A percentile compares a stretch with the other conserved stretches of the same genome.
phyloP scores from a whole-genome alignment of 2,888 invertebrate genomes.

The Tridacna crocea region DNA sequence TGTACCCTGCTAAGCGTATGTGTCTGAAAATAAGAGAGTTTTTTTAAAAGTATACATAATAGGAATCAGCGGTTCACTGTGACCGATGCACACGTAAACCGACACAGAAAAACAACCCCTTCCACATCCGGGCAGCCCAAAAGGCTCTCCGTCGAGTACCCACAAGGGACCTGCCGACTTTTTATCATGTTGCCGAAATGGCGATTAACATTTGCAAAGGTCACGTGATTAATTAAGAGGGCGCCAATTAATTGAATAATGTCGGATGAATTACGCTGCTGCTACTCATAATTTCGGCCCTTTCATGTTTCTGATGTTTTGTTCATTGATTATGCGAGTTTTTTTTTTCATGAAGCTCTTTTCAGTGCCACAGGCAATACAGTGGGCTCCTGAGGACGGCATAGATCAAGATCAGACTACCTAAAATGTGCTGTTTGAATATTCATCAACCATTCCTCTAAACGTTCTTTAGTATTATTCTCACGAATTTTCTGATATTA shows the following conservation, averaged over 20 bases:
- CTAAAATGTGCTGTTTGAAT: background rate
- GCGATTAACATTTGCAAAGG: conserved; percentile 22
- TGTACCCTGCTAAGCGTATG: no score
- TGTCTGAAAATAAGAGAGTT: no score
- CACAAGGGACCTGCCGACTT: background rate
- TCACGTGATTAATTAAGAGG: conserved; percentile 18
- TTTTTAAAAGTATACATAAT: no score
- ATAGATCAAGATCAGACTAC: background rate
- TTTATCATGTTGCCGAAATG: conserved; percentile 20
- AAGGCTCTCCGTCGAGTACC: background rate
- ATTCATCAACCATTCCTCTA: no score
- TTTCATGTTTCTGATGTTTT: conserved; percentile 1
- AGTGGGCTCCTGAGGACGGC: background rate
- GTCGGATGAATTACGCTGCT: conserved; percentile 2
- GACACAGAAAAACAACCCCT: no score
- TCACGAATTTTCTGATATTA: no score
- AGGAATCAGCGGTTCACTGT: no score
- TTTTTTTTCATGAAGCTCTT: background rate
- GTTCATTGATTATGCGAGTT: background rate
- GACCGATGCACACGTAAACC: no score
- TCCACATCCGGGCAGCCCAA: background rate
- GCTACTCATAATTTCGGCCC: background rate
- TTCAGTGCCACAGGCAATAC: background rate
- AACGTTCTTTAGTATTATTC: no score
- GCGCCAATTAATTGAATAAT: conserved; percentile 19